Evolutionary conservation across 2,888 invertebrate genomes (phyloP).

Genomic region (Nemoura dubitans): DNA sequence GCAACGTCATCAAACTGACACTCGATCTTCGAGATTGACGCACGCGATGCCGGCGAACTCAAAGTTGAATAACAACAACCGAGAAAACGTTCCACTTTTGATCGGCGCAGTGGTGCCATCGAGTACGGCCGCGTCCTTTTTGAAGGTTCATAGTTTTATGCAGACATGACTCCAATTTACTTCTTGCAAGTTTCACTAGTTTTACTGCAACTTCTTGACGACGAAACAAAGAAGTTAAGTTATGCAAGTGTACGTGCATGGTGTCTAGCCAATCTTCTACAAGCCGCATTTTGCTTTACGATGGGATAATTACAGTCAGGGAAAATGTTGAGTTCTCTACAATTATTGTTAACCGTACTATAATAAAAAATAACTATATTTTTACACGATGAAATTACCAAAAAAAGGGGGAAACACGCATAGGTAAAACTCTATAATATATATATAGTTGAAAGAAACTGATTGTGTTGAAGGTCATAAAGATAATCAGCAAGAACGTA

Average conservation of each 20-base stretch:
- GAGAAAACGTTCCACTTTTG: background rate
- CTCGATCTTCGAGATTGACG: background rate
- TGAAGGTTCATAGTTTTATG: background rate
- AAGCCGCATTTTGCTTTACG: too few relatives aligned
- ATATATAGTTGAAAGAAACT: background rate
- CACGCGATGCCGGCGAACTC: background rate
- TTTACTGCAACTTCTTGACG: background rate
- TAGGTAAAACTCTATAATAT: background rate
- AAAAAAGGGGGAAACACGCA: background rate
- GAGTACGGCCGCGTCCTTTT: background rate
- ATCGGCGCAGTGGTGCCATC: background rate
- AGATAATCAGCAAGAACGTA: background rate
- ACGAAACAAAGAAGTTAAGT: background rate
- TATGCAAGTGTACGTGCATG: background rate
- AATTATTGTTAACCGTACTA: background rate
- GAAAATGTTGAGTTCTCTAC: background rate
- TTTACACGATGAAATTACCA: background rate
- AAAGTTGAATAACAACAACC: constrained; percentile 12
- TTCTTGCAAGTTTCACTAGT: background rate
- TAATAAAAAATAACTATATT: background rate
- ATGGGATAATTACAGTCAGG: background rate
- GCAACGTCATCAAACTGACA: constrained; percentile 35
- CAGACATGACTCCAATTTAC: background rate
- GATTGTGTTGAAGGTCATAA: background rate
- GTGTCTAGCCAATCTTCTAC: background rate